phyloP scores from a whole-genome alignment of 2,113 vertebrate genomes.

The Barbus barbus region DNA sequence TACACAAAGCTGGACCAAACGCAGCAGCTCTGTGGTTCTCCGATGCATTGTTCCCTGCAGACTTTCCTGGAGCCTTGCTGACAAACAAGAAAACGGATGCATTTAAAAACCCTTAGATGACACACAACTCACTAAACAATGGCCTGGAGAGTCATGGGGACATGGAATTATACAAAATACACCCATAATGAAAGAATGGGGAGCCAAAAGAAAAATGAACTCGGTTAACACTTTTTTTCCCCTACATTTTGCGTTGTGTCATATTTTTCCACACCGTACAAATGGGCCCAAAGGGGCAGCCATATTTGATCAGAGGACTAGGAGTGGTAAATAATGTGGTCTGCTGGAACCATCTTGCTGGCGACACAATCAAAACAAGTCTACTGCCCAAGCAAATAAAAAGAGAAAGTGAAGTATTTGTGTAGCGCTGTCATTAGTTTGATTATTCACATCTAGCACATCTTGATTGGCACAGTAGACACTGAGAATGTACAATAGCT shows the following conservation, averaged over 20 bases:
- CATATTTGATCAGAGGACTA: conserved; percentile 49
- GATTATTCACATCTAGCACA: neutral
- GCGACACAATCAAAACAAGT: conserved; percentile 11
- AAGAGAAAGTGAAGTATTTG: neutral
- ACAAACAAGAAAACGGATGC: conserved; percentile 67
- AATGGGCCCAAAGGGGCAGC: conserved; percentile 53
- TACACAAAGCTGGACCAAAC: conserved; percentile 61
- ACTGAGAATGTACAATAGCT: neutral
- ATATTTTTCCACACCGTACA: conserved; percentile 52
- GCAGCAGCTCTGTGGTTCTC: conserved; percentile 56
- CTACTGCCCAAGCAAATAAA: neutral
- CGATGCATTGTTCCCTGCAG: conserved; percentile 65
- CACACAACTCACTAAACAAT: conserved; percentile 65
- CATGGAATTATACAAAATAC: conserved; percentile 63
- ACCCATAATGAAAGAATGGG: conserved; percentile 54
- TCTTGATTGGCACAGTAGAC: neutral
- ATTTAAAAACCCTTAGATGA: conserved; percentile 60
- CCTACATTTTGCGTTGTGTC: conserved; percentile 54
- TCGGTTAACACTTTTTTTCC: conserved; percentile 44
- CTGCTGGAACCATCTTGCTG: conserved; percentile 3
- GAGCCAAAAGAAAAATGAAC: conserved; percentile 55
- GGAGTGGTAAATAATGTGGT: conserved; percentile 25
- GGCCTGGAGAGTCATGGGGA: conserved; percentile 63
- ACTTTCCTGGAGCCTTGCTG: conserved; percentile 58
- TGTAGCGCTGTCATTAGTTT: neutral